Conservation (phyloP, 2,888 invertebrate species). For the Eristalis arbustorum region DNA sequence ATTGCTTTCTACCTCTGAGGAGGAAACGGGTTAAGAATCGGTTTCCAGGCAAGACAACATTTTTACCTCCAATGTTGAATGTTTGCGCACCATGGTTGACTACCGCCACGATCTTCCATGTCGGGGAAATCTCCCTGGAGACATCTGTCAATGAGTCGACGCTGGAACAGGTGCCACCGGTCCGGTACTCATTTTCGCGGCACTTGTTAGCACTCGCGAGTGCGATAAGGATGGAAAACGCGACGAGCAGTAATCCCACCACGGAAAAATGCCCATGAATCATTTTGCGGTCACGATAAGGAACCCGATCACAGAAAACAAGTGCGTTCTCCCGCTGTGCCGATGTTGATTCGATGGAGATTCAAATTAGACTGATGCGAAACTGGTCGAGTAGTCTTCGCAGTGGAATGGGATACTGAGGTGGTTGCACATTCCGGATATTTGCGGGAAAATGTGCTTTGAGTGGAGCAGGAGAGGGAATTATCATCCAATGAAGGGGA, state of each 20-base stretch:
- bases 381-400: neutral
- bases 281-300: slow-evolving; percentile 1
- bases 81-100: slow-evolving; percentile 33
- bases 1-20: neutral
- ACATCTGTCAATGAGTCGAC: slow-evolving; percentile 38
- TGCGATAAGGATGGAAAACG: slow-evolving; percentile 2
- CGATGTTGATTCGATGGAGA: neutral
- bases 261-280: neutral
- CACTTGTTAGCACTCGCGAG: slow-evolving; percentile 19
- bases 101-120: slow-evolving; percentile 56
- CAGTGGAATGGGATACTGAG: neutral
- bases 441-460: neutral
- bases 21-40: neutral
- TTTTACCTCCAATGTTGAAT: slow-evolving; percentile 62
- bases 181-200: neutral
- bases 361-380: neutral
- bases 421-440: neutral
- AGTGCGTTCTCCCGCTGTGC: neutral
- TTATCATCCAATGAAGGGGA: no score
- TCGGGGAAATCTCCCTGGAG: slow-evolving; percentile 42
- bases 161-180: slow-evolving; percentile 33
- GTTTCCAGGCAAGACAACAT: neutral
- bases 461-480: no score
- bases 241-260: neutral
- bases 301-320: neutral